Evolutionary conservation across 2,888 invertebrate species (phyloP), one percentile per base, ranked within the genome.

Genomic region (Chrysolina americana): DNA sequence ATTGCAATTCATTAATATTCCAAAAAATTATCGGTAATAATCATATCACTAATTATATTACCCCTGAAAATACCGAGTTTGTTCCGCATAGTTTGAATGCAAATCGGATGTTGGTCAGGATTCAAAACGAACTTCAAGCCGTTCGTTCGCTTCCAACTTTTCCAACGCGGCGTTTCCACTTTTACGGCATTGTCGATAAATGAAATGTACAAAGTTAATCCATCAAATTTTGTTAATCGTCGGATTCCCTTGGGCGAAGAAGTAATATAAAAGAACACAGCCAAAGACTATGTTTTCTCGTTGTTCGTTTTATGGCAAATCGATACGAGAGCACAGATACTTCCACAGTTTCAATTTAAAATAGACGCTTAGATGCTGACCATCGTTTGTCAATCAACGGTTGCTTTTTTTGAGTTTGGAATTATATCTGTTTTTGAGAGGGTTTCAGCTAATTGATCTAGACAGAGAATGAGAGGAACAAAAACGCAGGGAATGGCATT

Each of bases 161-260:
- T 6, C 10, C n/a, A 15, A 59, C 15, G 9, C 15, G n/a, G n/a
- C 36, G 59, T 28, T 59, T n/a, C 36, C n/a, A 53, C 41, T 53
- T 53, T 68, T 53, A 68, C 21, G 50, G 48, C 68, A 21, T 68
- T 19, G 68, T 41, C 41, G 53, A 68, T 68, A 68, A 68, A 68
- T 68, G 68, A 53, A 65, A 68, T 68, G 68, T 53, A 17, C 53
- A 36, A 68, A 68, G 53, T 68, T 68, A 68, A 68, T 68, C 68
- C 53, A 68, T 68, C 68, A 68, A 68, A 68, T 53, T 53, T 53
- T 56, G 41, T 53, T 53, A 68, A 68, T 68, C 68, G 68, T 6
- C 41, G 21, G 21, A 66, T 66, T 53, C 41, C 56, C 28, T 48
- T 36, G 41, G 53, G 10, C 36, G 6, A 21, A 36, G 41, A 68